Evolutionary conservation across 2,888 invertebrate species (phyloP).

Genomic region (Syritta pipiens): DNA sequence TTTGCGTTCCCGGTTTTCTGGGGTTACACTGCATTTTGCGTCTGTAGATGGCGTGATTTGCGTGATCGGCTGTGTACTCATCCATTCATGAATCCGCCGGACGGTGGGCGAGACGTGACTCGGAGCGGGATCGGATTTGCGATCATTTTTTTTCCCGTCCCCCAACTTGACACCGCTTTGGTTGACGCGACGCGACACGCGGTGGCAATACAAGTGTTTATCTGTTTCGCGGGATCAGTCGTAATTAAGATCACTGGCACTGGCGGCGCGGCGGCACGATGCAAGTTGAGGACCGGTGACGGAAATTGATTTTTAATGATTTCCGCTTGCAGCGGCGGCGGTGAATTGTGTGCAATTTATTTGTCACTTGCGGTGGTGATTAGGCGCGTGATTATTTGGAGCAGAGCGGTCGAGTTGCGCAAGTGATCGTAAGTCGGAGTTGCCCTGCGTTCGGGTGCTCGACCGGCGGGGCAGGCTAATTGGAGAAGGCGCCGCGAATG

Average conservation of each 20-base stretch:
- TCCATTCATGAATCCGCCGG: constrained; percentile 64
- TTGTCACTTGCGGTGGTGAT: constrained; percentile 2
- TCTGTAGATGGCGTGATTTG: constrained; percentile 58
- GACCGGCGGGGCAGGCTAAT: constrained; percentile 9
- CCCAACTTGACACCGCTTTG: too few relatives aligned
- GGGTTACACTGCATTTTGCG: constrained; percentile 26
- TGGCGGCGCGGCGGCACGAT: background rate
- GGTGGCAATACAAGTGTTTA: constrained; percentile 49
- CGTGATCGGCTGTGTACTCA: constrained; percentile 47
- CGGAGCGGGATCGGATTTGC: too few relatives aligned
- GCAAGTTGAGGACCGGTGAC: constrained; percentile 23
- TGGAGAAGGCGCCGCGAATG: constrained; percentile 16
- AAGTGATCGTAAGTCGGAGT: constrained; percentile 3
- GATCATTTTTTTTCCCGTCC: too few relatives aligned
- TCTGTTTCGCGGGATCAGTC: constrained; percentile 40
- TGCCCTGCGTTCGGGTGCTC: background rate
- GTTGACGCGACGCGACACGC: too few relatives aligned
- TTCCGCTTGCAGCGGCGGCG: constrained; percentile 59
- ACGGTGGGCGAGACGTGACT: constrained; percentile 20
- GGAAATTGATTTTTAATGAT: constrained; percentile 62
- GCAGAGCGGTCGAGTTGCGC: background rate
- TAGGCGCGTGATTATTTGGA: background rate
- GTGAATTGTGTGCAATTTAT: background rate
- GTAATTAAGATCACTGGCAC: constrained; percentile 50
- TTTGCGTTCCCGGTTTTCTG: constrained; percentile 48